Conservation (phyloP, 1,140 invertebrate species). For the Mycetomoellerius zeteki region DNA sequence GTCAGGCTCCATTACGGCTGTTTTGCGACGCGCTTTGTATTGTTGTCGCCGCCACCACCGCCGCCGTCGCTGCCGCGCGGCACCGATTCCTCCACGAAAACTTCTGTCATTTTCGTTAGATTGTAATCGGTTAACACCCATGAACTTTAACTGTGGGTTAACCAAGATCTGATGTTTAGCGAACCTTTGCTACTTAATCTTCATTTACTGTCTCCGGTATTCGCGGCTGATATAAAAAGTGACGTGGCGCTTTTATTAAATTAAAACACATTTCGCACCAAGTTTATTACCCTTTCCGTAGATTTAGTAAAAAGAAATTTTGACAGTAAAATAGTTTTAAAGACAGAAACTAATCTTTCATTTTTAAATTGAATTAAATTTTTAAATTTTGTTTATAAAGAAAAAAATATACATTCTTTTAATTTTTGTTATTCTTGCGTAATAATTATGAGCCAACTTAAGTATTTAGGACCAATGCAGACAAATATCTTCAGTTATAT, state of each 20-base stretch:
- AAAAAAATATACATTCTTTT: background rate
- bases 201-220: background rate
- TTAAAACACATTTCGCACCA: background rate
- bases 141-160: background rate
- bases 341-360: background rate
- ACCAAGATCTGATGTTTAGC: background rate
- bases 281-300: background rate
- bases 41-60: constrained; percentile 53
- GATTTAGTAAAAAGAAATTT: background rate
- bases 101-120: constrained; percentile 4
- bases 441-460: background rate
- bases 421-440: background rate
- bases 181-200: background rate
- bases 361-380: background rate
- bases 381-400: background rate
- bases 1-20: constrained; percentile 80
- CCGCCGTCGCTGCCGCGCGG: background rate
- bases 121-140: background rate
- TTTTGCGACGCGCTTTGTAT: constrained; percentile 81
- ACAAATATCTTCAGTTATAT: background rate
- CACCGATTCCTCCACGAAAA: constrained; percentile 58
- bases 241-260: constrained; percentile 7
- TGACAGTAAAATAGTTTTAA: background rate
- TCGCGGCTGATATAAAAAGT: background rate
- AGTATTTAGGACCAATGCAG: background rate